Conservation (phyloP, 2,888 invertebrate genomes). For the Griposia aprilina region DNA sequence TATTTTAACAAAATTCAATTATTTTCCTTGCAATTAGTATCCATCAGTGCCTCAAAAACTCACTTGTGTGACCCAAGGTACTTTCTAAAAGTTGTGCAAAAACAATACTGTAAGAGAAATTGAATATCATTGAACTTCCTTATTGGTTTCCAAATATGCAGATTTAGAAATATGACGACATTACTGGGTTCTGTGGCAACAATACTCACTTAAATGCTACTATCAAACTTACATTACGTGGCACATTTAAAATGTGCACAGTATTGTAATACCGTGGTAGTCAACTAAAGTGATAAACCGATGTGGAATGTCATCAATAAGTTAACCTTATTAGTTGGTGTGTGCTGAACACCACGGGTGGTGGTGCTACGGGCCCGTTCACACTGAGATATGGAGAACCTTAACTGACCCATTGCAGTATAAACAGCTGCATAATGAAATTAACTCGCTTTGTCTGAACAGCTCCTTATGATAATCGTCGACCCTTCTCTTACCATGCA, state of each 20-base stretch:
- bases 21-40: conserved; percentile 19
- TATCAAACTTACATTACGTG: conserved; percentile 50
- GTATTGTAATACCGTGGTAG: conserved; percentile 63
- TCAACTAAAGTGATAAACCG: conserved; percentile 80
- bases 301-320: conserved; percentile 82
- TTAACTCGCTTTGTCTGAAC: conserved; percentile 67
- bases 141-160: conserved; percentile 29
- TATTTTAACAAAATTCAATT: conserved; percentile 75
- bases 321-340: conserved; percentile 84
- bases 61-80: neutral
- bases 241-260: conserved; percentile 59
- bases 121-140: conserved; percentile 31
- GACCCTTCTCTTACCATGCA: conserved; percentile 54
- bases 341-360: conserved; percentile 77
- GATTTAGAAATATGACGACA: conserved; percentile 42
- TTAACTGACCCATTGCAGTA: conserved; percentile 66
- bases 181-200: conserved; percentile 39
- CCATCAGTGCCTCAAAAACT: neutral
- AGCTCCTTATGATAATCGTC: conserved; percentile 66
- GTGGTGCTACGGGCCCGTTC: conserved; percentile 67
- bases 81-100: neutral
- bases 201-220: conserved; percentile 51
- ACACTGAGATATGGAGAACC: conserved; percentile 69
- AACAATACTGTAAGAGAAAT: neutral
- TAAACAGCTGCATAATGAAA: conserved; percentile 67